A percentile compares a stretch with the other conserved stretches of the same genome.
Conservation (phyloP, 2,797 vertebrate genomes). For the Microchirus variegatus region DNA sequence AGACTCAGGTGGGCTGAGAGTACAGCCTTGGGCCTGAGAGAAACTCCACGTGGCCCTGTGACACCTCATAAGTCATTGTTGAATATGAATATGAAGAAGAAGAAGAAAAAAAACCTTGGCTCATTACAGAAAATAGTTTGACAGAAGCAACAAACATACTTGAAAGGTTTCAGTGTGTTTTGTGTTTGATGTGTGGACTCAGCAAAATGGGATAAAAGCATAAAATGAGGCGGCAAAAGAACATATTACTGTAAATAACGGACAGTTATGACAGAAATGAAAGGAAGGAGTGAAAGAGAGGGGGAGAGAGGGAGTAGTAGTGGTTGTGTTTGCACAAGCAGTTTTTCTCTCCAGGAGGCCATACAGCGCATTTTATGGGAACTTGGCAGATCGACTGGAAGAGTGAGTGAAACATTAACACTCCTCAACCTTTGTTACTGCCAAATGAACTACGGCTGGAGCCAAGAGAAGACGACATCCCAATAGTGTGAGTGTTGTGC, state of each 20-base stretch:
- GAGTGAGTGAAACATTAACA: constrained; percentile 67
- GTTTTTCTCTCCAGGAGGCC: constrained; percentile 49
- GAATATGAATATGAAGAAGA: neutral
- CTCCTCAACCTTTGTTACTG: constrained; percentile 61
- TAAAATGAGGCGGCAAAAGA: constrained; percentile 44
- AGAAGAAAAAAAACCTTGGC: too few relatives aligned
- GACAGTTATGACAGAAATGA: constrained; percentile 57
- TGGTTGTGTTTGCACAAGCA: constrained; percentile 53
- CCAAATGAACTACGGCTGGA: constrained; percentile 47
- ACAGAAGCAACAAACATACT: too few relatives aligned
- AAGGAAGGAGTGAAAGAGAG: constrained; percentile 25
- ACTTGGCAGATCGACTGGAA: constrained; percentile 53
- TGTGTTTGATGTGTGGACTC: constrained; percentile 11
- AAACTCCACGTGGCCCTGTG: constrained; percentile 37
- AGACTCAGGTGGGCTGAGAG: constrained; percentile 63
- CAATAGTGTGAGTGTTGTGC: constrained; percentile 4
- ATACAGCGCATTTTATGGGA: constrained; percentile 56
- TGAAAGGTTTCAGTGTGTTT: neutral
- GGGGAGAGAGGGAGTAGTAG: constrained; percentile 13
- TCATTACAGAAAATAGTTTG: too few relatives aligned
- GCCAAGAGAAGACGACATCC: constrained; percentile 23
- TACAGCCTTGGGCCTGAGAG: constrained; percentile 39
- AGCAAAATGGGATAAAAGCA: constrained; percentile 33
- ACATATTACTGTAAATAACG: constrained; percentile 48
- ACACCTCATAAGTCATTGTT: constrained; percentile 41